A percentile compares a stretch with the other conserved stretches of the same genome.
phyloP scores from a whole-genome alignment of 2,113 vertebrate species.

The Alligator mississippiensis region DNA sequence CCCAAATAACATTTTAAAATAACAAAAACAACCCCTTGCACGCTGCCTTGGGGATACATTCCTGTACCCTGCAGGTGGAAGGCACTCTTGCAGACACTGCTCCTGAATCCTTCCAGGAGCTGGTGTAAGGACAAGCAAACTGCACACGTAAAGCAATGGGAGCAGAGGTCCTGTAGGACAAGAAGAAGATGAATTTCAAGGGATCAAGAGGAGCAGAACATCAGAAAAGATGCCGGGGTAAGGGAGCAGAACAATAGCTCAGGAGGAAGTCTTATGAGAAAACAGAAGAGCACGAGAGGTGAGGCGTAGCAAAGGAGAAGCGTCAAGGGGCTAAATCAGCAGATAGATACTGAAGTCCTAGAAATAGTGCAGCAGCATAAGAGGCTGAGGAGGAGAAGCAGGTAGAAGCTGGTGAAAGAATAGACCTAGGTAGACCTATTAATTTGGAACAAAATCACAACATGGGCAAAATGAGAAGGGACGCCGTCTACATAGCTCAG shows the following conservation, averaged over 20 bases:
- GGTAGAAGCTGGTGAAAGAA: background rate
- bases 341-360: background rate
- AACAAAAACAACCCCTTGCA: constrained; percentile 41
- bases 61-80: constrained; percentile 45
- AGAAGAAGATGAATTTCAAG: constrained; percentile 55
- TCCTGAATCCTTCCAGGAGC: constrained; percentile 33
- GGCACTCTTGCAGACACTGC: constrained; percentile 49
- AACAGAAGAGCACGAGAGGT: constrained; percentile 29
- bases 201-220: constrained; percentile 35
- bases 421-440: background rate
- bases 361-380: background rate
- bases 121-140: constrained; percentile 28
- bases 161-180: constrained; percentile 70
- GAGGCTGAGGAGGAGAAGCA: background rate
- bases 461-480: background rate
- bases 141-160: background rate
- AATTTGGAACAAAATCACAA: background rate
- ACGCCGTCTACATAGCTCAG: background rate
- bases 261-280: constrained; percentile 38
- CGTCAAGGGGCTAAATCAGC: background rate
- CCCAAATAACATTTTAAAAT: constrained; percentile 58
- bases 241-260: constrained; percentile 42
- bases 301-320: constrained; percentile 28
- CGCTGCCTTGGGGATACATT: constrained; percentile 20
- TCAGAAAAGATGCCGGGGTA: constrained; percentile 35